A percentile compares a stretch with the other conserved stretches of the same genome.
Evolutionary conservation across 1,140 invertebrate genomes (phyloP).

Genomic region (Trichonephila clavata): DNA sequence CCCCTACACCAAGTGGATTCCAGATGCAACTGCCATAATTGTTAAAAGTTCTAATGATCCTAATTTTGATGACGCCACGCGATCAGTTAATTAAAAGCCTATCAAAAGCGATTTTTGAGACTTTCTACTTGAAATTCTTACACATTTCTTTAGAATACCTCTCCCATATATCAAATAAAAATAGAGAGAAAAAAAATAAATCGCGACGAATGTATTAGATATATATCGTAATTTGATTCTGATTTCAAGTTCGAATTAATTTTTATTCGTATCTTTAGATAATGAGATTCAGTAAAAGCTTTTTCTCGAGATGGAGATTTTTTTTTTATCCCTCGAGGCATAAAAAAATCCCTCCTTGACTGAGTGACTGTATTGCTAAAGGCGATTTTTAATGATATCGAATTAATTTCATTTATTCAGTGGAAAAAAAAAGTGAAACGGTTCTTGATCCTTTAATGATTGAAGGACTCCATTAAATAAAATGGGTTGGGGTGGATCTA

Average conservation of each 20-base stretch:
- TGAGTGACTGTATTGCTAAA: not conserved
- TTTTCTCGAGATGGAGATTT: not conserved
- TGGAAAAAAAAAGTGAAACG: not conserved
- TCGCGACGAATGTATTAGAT: too few relatives aligned
- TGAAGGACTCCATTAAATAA: not conserved
- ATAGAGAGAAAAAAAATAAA: too few relatives aligned
- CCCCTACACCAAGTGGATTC: not conserved
- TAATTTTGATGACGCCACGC: not conserved
- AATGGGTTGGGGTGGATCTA: not conserved
- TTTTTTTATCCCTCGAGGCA: not conserved
- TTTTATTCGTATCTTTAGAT: not conserved
- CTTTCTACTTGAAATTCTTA: not conserved
- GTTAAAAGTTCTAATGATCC: not conserved
- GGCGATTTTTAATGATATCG: not conserved
- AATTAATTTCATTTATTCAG: not conserved
- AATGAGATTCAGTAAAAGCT: not conserved
- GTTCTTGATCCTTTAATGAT: not conserved
- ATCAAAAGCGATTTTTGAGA: too few relatives aligned
- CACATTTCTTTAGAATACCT: not conserved
- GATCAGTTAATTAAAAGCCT: not conserved
- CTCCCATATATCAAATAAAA: too few relatives aligned
- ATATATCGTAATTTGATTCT: not conserved
- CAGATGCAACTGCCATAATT: not conserved
- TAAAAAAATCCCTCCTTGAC: not conserved
- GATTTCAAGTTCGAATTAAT: not conserved